phyloP scores from a whole-genome alignment of 2,113 vertebrate species.

The Callithrix jacchus region DNA sequence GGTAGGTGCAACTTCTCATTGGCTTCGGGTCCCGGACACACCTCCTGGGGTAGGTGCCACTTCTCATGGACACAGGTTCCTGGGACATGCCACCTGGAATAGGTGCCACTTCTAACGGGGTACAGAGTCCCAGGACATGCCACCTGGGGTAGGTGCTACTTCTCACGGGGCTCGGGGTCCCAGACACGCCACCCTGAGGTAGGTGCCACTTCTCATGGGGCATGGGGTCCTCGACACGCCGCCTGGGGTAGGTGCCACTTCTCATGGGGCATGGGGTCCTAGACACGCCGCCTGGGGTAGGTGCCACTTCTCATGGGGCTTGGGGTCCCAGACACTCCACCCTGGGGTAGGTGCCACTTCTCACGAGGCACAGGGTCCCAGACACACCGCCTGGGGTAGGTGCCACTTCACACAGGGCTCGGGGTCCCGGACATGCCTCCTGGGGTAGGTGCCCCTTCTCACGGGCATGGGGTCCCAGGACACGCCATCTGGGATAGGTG shows the following conservation, averaged over 20 bases:
- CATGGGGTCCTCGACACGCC: too few species aligned
- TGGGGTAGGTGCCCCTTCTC: slow-evolving; percentile 81
- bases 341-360: neutral
- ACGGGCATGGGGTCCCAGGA: accelerated
- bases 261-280: too few species aligned
- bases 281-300: too few species aligned
- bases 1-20: slow-evolving; percentile 81
- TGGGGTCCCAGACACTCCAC: too few species aligned
- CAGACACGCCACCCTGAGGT: too few species aligned
- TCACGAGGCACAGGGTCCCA: accelerated
- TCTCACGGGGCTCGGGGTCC: too few species aligned
- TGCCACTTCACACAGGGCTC: accelerated
- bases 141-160: too few species aligned
- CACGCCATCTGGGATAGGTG: slow-evolving; percentile 82
- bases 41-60: too few species aligned
- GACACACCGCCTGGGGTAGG: slow-evolving; percentile 81
- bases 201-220: too few species aligned
- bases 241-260: too few species aligned
- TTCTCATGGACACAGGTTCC: too few species aligned
- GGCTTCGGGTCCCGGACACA: accelerated
- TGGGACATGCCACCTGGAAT: slow-evolving; percentile 77
- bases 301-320: too few species aligned
- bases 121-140: neutral
- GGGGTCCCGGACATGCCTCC: neutral
- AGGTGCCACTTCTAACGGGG: slow-evolving; percentile 25